These are phyloP conservation scores for Apocheima hispidaria DNA, from an alignment of 2,888 invertebrate species.

Conservation along the genomic window DNA sequence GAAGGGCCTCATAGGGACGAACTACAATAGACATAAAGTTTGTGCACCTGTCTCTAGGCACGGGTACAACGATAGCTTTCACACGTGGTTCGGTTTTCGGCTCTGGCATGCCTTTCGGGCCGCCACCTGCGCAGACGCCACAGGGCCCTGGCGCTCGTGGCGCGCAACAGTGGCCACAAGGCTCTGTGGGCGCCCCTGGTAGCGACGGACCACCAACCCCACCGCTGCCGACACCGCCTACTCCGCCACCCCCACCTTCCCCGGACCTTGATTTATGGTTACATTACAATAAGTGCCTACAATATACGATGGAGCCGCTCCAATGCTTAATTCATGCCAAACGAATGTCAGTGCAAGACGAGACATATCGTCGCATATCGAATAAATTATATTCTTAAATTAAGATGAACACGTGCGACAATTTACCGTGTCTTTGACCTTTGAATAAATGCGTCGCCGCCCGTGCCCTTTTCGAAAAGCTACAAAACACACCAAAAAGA, in stretches of 20 bases:
- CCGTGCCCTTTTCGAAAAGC: no score
- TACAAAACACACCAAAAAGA: no score
- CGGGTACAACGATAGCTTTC: slow-evolving; percentile 6
- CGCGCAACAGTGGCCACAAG: neutral
- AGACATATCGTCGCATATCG: no score
- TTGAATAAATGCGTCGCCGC: no score
- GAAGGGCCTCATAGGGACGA: neutral
- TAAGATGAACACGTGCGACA: no score
- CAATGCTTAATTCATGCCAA: neutral
- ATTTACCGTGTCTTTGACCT: no score
- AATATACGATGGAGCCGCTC: neutral
- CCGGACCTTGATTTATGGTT: neutral
- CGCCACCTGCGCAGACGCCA: neutral
- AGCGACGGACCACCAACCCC: neutral
- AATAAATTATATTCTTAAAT: no score
- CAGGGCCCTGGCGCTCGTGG: neutral
- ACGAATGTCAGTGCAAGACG: neutral
- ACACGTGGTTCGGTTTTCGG: neutral
- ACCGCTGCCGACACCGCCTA: neutral
- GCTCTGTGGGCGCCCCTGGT: neutral
- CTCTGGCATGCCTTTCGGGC: neutral
- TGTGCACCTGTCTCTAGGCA: neutral
- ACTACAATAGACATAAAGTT: neutral
- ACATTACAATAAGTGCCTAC: neutral
- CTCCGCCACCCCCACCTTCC: neutral